These are phyloP conservation scores for Poecilia gillii DNA, from an alignment of 2,797 vertebrate genomes.

Conservation along the genomic window DNA sequence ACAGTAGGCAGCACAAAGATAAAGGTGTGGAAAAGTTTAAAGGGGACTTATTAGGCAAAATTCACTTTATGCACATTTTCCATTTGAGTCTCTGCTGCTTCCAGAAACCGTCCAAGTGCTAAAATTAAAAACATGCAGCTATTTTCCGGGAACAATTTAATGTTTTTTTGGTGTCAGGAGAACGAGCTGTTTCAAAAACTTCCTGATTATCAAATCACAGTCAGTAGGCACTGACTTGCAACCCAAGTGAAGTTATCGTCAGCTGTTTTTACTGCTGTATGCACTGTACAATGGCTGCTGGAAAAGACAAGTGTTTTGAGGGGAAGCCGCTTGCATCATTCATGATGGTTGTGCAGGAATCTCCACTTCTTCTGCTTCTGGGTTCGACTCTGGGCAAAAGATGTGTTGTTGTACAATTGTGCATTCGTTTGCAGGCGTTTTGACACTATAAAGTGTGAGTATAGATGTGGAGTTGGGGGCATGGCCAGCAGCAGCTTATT, in stretches of 20 bases:
- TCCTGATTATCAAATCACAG: neutral
- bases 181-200: neutral
- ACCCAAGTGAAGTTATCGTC: too few species aligned
- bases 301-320: neutral
- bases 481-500: too few species aligned
- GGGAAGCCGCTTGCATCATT: neutral
- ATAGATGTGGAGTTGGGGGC: neutral
- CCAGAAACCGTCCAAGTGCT: too few species aligned
- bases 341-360: neutral
- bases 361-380: neutral
- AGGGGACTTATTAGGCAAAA: too few species aligned
- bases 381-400: neutral
- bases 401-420: neutral
- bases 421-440: neutral
- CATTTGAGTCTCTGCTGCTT: too few species aligned
- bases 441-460: neutral
- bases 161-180: too few species aligned
- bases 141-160: too few species aligned
- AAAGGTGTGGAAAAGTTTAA: neutral
- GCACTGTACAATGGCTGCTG: neutral
- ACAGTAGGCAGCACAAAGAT: neutral
- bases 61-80: too few species aligned
- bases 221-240: neutral
- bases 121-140: neutral
- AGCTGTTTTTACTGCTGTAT: neutral